Evolutionary conservation across 2,888 invertebrate species (phyloP).

Genomic region (Prionchulus punctatus): DNA sequence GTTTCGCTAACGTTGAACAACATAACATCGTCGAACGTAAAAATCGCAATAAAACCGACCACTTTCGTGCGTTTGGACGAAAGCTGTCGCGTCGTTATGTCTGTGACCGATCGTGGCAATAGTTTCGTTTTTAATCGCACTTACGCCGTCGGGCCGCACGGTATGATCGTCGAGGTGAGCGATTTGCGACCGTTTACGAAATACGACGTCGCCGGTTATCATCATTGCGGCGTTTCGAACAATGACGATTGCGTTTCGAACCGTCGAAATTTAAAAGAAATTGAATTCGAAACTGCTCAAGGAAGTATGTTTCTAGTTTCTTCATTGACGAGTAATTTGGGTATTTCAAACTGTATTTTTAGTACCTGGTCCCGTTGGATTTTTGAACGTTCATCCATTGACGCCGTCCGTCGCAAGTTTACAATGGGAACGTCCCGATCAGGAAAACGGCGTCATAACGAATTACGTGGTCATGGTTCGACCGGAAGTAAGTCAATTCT

Average conservation of each 20-base stretch:
- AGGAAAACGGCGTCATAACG: background rate
- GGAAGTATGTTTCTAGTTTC: background rate
- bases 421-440: background rate
- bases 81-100: background rate
- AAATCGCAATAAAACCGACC: background rate
- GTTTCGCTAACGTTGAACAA: background rate
- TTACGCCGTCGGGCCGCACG: background rate
- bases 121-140: background rate
- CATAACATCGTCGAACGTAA: background rate
- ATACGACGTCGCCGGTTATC: background rate
- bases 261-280: background rate
- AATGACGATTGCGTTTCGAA: background rate
- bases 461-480: constrained; percentile 5
- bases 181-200: background rate
- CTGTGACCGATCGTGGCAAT: background rate
- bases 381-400: background rate
- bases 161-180: background rate
- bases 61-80: background rate
- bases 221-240: background rate
- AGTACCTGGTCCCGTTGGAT: constrained; percentile 6
- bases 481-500: constrained; percentile 2
- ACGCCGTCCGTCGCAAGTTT: constrained; percentile 5
- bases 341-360: background rate
- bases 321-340: background rate
- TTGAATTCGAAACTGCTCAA: background rate